These are phyloP conservation scores for Aphelenchoides besseyi DNA, from an alignment of 1,140 invertebrate genomes.

Conservation along the genomic window DNA sequence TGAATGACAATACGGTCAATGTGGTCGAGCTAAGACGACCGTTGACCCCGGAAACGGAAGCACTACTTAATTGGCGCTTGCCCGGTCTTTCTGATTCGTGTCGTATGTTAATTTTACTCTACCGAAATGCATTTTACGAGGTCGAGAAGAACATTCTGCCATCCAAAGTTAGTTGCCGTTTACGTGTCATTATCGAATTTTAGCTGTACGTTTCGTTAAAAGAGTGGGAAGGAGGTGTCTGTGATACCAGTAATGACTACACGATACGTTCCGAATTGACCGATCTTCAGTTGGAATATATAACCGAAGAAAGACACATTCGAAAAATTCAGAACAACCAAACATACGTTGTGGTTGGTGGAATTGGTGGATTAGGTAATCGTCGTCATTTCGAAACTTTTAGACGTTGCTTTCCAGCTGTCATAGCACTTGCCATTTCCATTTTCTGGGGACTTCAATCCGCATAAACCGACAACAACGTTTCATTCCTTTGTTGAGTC, in stretches of 20 bases:
- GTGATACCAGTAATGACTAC: conserved; percentile 10
- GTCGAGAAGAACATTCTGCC: conserved; percentile 28
- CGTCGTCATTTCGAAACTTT: no score
- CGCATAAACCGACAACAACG: background rate
- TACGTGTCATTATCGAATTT: background rate
- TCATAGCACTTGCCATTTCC: conserved; percentile 46
- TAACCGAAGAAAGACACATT: conserved; percentile 41
- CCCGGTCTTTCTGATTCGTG: conserved; percentile 32
- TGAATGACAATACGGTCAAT: background rate
- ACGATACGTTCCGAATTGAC: conserved; percentile 36
- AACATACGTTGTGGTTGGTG: conserved; percentile 42
- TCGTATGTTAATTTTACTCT: conserved; percentile 31
- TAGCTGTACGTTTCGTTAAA: background rate
- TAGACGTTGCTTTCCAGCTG: no score
- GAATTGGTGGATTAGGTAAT: conserved; percentile 48
- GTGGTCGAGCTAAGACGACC: conserved; percentile 30
- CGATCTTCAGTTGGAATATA: conserved; percentile 39
- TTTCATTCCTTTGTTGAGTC: no score
- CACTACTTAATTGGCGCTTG: conserved; percentile 23
- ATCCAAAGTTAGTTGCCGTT: conserved; percentile 16
- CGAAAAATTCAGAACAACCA: conserved; percentile 40
- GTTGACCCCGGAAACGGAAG: conserved; percentile 27
- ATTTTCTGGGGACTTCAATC: conserved; percentile 50
- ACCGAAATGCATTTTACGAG: conserved; percentile 27
- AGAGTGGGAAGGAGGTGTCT: conserved; percentile 9